Conservation (phyloP, 2,888 invertebrate species). For the Xanthorhoe designata region DNA sequence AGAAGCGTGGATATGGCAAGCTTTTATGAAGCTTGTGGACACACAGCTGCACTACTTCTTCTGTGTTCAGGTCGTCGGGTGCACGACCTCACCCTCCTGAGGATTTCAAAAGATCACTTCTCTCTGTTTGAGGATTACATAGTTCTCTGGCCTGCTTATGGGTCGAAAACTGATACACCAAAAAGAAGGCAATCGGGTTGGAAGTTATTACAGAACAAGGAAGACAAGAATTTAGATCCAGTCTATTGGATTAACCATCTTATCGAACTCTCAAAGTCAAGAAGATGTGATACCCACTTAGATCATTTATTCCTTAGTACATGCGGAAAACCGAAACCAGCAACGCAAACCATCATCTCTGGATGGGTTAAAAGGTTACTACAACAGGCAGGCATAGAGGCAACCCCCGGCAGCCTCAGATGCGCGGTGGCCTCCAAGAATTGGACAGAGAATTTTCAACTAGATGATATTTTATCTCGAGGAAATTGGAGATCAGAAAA, state of each 20-base stretch:
- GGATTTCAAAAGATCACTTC: not conserved
- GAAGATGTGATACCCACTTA: not conserved
- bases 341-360: not conserved
- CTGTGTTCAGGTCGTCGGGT: conserved; percentile 1
- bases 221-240: conserved; percentile 5
- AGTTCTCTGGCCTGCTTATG: not conserved
- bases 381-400: too few relatives aligned
- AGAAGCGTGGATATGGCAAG: not conserved
- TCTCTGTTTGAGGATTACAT: not conserved
- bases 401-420: not conserved
- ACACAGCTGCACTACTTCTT: not conserved
- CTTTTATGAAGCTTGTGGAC: conserved; percentile 6
- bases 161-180: not conserved
- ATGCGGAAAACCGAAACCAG: not conserved
- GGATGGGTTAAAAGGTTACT: too few relatives aligned
- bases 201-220: conserved; percentile 1
- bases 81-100: not conserved
- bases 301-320: not conserved
- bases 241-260: not conserved
- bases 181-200: not conserved
- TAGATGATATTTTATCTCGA: conserved; percentile 3
- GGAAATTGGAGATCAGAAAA: conserved; percentile 2
- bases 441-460: conserved; percentile 3
- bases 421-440: not conserved
- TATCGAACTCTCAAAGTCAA: not conserved